Evolutionary conservation across 2,888 invertebrate species (phyloP), one percentile per base, ranked within the genome.

Genomic region (Anodontia alba): DNA sequence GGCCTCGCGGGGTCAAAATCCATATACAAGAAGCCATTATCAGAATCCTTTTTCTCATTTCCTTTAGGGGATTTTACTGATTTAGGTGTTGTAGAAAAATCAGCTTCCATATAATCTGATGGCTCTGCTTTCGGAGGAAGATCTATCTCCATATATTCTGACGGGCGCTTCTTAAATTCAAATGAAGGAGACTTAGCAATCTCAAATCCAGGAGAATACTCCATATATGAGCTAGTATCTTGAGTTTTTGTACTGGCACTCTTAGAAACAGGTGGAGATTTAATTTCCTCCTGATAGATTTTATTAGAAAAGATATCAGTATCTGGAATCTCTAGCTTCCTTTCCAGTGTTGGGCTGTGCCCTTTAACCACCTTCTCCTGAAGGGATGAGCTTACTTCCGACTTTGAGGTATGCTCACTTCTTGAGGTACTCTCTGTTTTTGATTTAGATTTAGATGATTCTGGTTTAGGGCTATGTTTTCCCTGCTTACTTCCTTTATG

Each of bases 91-190:
- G 33, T 33, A 33, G 62, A 10, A 33, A 62, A 31, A 33, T 88
- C 82, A 26, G 83, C 84, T 10, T 84, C 87, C 36, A 88, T 83
- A 73, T 88, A 88, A 38, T 87, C 84, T 1, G 86, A 78, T 1
- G 62, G 33, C 29, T 77, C 82, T n/a, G 23, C 69, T 26, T 68
- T 80, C 12, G 66, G 46, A 20, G 69, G 26, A 69, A 46, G n/a
- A 20, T 69, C 71, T 12, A 71, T 71, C 31, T 71, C 66, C 74
- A 49, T 73, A 49, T 57, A 49, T 62, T 73, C 73, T 29, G 73
- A 57, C 38, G 73, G 57, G 17, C 33, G 31, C 46, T 49, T 46
- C 31, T 71, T 71, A 17, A 71, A 71, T 71, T 71, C 51, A 33
- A 62, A 62, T 62, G 62, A 62, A 26, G 69, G 31, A 54, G 70